These are phyloP conservation scores for Malurus cyaneus DNA, from an alignment of 2,113 vertebrate genomes.

Conservation along the genomic window DNA sequence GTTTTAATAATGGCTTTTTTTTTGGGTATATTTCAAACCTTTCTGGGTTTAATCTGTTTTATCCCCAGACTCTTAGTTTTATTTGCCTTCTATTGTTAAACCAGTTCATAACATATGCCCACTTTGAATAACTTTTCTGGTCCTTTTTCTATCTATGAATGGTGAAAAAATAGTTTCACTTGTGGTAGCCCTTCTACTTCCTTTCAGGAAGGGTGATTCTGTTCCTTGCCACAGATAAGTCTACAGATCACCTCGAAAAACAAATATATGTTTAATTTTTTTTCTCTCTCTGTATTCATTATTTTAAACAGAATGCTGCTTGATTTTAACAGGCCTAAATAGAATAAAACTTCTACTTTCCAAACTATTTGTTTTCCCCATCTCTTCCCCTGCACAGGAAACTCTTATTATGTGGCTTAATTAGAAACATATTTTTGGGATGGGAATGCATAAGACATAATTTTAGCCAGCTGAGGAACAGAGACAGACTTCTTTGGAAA, in stretches of 20 bases:
- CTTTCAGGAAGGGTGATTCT: not conserved
- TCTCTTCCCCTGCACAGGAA: slow-evolving; percentile 47
- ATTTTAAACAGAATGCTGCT: not conserved
- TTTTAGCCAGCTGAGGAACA: slow-evolving; percentile 61
- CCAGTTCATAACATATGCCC: too few relatives aligned
- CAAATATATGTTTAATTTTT: not conserved
- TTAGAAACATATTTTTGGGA: slow-evolving; percentile 60
- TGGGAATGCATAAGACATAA: slow-evolving; percentile 36
- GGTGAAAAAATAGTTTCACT: not conserved
- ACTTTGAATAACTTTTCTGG: not conserved
- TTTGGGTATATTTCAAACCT: too few relatives aligned
- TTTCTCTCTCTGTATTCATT: not conserved
- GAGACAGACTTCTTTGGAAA: slow-evolving; percentile 50
- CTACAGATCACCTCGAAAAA: not conserved
- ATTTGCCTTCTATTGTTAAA: too few relatives aligned
- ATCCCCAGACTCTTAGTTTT: too few relatives aligned
- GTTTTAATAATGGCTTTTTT: too few relatives aligned
- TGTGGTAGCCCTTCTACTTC: not conserved
- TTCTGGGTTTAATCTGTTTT: too few relatives aligned
- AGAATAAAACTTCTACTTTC: slow-evolving; percentile 15
- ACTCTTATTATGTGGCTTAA: slow-evolving; percentile 49
- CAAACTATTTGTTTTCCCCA: slow-evolving; percentile 34
- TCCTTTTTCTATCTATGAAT: not conserved
- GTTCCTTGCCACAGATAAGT: not conserved
- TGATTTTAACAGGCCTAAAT: not conserved